Evolutionary conservation across 2,888 invertebrate species (phyloP).

Genomic region (Pycnomerus fuliginosus): DNA sequence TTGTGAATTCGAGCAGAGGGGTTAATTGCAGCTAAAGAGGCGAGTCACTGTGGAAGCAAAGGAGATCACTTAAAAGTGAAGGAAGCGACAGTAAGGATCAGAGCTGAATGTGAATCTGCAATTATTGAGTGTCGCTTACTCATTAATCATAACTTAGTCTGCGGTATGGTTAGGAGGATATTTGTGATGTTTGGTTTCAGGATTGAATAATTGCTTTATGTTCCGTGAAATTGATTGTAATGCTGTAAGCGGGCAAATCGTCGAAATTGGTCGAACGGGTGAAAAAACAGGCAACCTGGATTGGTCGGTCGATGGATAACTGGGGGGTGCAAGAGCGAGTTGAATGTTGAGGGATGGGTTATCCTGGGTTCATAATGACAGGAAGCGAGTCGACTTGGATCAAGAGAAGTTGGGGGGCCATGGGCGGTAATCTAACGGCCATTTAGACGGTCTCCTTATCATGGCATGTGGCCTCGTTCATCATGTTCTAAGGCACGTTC

Average conservation of each 20-base stretch:
- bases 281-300: conserved; percentile 9
- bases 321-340: conserved; percentile 15
- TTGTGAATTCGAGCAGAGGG: too few species aligned
- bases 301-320: conserved; percentile 9
- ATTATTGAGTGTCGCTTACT: not conserved
- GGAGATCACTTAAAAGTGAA: too few species aligned
- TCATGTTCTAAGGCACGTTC: conserved; percentile 32
- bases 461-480: conserved; percentile 30
- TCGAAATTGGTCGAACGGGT: conserved; percentile 14
- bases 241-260: conserved; percentile 14
- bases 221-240: conserved; percentile 23
- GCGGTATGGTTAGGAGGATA: not conserved
- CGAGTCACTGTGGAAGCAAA: too few species aligned
- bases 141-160: not conserved
- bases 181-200: conserved; percentile 8
- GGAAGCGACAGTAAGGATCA: too few species aligned
- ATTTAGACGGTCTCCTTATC: conserved; percentile 31
- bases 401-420: conserved; percentile 20
- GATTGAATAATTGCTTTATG: conserved; percentile 19
- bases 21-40: too few species aligned
- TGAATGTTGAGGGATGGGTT: conserved; percentile 19
- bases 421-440: conserved; percentile 27
- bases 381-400: conserved; percentile 27
- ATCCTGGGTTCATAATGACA: conserved; percentile 24
- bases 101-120: too few species aligned